Conservation (phyloP, 1,140 invertebrate genomes). For the Drosophila repletoides region DNA sequence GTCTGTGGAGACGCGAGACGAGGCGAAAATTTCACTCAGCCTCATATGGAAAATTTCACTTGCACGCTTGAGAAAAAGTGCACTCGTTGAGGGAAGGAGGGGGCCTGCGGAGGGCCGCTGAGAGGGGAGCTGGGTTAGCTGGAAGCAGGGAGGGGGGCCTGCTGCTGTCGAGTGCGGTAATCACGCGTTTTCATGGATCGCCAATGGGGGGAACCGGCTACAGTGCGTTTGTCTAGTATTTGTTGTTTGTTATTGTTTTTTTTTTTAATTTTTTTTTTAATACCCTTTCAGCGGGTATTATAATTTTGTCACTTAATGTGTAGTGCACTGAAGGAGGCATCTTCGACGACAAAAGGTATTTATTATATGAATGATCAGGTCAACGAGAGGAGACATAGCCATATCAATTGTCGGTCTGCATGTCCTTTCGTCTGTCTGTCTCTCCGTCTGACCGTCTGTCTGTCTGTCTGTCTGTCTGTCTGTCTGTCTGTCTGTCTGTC, state of each 20-base stretch:
- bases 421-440: no score
- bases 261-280: slow-evolving; percentile 17
- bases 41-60: slow-evolving; percentile 79
- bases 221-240: slow-evolving; percentile 67
- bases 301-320: no score
- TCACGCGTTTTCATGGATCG: slow-evolving; percentile 45
- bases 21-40: slow-evolving; percentile 69
- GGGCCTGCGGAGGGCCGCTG: neutral
- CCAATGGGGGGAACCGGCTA: slow-evolving; percentile 33
- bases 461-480: no score
- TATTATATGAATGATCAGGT: no score
- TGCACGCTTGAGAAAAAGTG: slow-evolving; percentile 75
- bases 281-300: no score
- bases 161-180: slow-evolving; percentile 65
- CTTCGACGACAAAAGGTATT: no score
- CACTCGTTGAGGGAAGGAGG: slow-evolving; percentile 14
- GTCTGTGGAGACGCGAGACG: slow-evolving; percentile 32
- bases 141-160: slow-evolving; percentile 18
- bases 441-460: no score
- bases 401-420: no score
- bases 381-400: no score
- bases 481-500: no score
- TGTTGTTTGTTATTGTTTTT: slow-evolving; percentile 38
- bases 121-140: neutral
- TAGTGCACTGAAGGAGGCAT: no score